phyloP scores from a whole-genome alignment of 1,140 invertebrate species.

The Ceratina calcarata region DNA sequence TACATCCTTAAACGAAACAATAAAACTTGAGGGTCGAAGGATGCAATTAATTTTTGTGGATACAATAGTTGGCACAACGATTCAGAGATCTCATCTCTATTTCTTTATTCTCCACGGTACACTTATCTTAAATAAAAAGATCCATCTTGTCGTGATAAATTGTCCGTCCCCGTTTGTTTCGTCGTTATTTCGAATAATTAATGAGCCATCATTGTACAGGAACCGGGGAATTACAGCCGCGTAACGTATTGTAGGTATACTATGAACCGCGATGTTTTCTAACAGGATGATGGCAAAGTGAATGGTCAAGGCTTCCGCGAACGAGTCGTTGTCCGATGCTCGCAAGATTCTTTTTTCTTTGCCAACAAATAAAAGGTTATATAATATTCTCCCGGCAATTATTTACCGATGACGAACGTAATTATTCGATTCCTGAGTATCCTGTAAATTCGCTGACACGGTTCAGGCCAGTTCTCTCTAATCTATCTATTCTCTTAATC shows the following conservation, averaged over 20 bases:
- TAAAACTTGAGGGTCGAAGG: neutral
- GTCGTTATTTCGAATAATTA: neutral
- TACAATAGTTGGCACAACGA: neutral
- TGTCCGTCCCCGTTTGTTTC: too few relatives aligned
- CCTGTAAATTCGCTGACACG: too few relatives aligned
- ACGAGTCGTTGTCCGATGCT: too few relatives aligned
- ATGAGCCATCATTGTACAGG: neutral
- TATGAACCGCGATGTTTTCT: neutral
- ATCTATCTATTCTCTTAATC: too few relatives aligned
- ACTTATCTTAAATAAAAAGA: neutral
- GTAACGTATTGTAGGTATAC: neutral
- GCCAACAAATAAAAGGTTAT: too few relatives aligned
- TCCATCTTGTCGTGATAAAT: neutral
- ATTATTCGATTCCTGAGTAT: too few relatives aligned
- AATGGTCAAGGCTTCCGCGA: neutral
- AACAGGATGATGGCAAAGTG: neutral
- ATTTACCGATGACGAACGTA: too few relatives aligned
- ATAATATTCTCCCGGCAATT: too few relatives aligned
- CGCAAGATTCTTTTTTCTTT: too few relatives aligned
- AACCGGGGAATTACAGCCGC: neutral
- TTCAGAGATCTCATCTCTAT: neutral
- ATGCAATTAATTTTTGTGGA: neutral
- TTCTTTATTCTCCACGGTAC: neutral
- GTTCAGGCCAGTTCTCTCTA: too few relatives aligned
- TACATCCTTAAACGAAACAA: too few relatives aligned